Percentiles rank a stretch among this genome's conserved stretches.
phyloP scores from a whole-genome alignment of 2,113 vertebrate genomes.

The Antigone vipio region DNA sequence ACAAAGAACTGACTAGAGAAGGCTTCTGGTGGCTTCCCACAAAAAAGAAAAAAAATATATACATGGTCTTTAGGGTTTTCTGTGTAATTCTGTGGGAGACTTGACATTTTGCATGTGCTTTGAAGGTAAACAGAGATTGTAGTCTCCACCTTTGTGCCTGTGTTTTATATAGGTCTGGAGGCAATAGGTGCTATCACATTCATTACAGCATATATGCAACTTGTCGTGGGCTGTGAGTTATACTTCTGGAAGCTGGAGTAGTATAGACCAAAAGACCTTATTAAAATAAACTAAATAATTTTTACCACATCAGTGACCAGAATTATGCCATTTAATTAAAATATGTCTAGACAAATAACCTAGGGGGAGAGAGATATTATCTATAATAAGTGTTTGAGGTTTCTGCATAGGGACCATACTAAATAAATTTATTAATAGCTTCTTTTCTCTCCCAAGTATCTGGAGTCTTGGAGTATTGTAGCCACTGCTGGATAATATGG shows the following conservation, averaged over 20 bases:
- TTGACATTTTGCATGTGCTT: neutral
- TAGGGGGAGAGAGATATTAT: neutral
- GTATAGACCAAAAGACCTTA: neutral
- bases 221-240: neutral
- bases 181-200: neutral
- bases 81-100: neutral
- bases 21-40: neutral
- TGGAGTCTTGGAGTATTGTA: neutral
- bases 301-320: slow-evolving; percentile 25
- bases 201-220: accelerated
- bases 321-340: slow-evolving; percentile 23
- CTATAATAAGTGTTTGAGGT: neutral
- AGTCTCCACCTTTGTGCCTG: neutral
- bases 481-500: neutral
- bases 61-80: neutral
- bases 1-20: neutral
- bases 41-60: neutral
- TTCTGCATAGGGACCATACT: neutral
- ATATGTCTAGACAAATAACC: slow-evolving; percentile 55
- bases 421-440: neutral
- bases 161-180: neutral
- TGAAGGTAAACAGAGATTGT: neutral
- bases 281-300: neutral
- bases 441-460: neutral
- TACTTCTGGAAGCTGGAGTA: neutral